Conservation (phyloP, 2,888 invertebrate genomes). For the Sacculina carcini region DNA sequence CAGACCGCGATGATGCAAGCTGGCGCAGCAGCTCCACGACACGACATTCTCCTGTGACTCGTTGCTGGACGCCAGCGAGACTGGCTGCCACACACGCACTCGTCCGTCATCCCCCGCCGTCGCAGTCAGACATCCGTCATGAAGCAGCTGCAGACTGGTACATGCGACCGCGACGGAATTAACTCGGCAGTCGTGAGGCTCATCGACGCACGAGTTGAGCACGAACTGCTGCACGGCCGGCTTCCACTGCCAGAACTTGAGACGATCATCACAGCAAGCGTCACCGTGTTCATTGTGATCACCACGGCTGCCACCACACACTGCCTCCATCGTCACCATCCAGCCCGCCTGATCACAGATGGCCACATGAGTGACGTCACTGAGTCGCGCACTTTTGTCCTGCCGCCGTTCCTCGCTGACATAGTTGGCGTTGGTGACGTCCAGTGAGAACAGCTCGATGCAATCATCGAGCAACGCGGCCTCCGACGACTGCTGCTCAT, state of each 20-base stretch:
- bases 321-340: constrained; percentile 21
- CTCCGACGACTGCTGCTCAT: neutral
- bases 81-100: constrained; percentile 18
- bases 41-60: constrained; percentile 37
- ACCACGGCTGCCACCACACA: too few species aligned
- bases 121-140: too few species aligned
- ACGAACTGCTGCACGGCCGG: constrained; percentile 31
- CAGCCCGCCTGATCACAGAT: constrained; percentile 19
- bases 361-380: constrained; percentile 19
- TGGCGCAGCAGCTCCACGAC: constrained; percentile 36
- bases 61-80: constrained; percentile 32
- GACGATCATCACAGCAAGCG: constrained; percentile 31
- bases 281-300: constrained; percentile 26
- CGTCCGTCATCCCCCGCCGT: constrained; percentile 34
- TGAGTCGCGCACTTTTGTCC: constrained; percentile 15
- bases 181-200: constrained; percentile 39
- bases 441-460: constrained; percentile 16
- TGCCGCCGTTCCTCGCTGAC: constrained; percentile 20
- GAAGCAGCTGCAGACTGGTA: too few species aligned
- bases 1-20: constrained; percentile 33
- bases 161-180: too few species aligned
- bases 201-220: constrained; percentile 42
- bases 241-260: constrained; percentile 48
- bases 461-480: neutral
- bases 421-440: constrained; percentile 21